Evolutionary conservation across 2,113 vertebrate species (phyloP).

Genomic region (Phaetusa simplex): DNA sequence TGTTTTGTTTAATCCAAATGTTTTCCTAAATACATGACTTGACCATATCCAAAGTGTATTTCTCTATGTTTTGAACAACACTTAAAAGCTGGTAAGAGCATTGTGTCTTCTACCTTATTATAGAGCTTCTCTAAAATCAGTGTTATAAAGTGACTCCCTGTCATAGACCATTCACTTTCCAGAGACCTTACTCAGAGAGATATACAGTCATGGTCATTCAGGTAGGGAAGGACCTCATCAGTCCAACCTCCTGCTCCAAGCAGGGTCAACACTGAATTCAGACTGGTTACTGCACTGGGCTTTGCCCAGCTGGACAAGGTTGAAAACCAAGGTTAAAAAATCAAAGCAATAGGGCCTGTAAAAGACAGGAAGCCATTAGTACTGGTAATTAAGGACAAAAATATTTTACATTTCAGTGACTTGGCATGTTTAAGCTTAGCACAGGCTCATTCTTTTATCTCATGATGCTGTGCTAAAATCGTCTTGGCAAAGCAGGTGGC

Average conservation of each 20-base stretch:
- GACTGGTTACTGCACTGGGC: neutral
- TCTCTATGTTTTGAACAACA: neutral
- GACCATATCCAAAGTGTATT: neutral
- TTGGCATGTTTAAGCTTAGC: constrained; percentile 54
- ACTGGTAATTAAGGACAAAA: constrained; percentile 24
- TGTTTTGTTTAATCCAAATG: neutral
- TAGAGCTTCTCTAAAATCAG: neutral
- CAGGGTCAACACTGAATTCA: neutral
- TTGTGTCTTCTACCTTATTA: neutral
- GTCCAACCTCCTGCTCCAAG: neutral
- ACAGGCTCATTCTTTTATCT: constrained; percentile 1
- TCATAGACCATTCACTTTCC: neutral
- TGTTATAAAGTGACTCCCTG: neutral
- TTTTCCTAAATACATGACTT: neutral
- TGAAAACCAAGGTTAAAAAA: neutral
- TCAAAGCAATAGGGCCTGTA: neutral
- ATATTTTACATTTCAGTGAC: constrained; percentile 47
- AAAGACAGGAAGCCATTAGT: constrained; percentile 1
- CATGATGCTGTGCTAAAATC: constrained; percentile 25
- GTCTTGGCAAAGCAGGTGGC: constrained; percentile 47
- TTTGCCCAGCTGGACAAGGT: neutral
- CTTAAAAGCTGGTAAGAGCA: neutral
- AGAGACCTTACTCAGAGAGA: neutral
- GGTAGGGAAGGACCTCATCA: neutral
- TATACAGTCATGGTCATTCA: neutral